Evolutionary conservation across 2,113 vertebrate genomes (phyloP).

Genomic region (Notiomystis cincta): DNA sequence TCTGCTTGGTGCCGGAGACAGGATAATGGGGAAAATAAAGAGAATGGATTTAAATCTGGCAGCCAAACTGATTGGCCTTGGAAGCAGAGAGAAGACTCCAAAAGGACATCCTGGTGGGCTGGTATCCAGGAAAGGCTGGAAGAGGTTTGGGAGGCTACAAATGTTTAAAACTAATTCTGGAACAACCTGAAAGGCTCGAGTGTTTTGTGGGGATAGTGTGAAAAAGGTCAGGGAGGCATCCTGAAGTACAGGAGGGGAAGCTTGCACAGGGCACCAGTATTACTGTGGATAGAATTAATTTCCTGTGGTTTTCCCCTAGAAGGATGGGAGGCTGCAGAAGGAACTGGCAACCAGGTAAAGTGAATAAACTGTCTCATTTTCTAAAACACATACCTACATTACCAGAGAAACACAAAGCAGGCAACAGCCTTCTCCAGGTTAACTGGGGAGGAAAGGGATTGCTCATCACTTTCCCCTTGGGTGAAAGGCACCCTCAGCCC

Average conservation of each 20-base stretch:
- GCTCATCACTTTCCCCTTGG: neutral
- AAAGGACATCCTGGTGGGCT: neutral
- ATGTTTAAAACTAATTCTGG: neutral
- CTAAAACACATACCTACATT: neutral
- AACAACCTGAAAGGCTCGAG: neutral
- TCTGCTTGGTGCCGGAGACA: rapidly evolving
- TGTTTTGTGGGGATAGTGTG: neutral
- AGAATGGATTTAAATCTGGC: neutral
- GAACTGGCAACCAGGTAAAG: neutral
- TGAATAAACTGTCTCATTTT: neutral
- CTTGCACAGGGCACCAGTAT: neutral
- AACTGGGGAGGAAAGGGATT: neutral
- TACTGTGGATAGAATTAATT: neutral
- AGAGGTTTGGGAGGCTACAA: neutral
- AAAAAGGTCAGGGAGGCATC: neutral
- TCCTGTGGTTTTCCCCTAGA: neutral
- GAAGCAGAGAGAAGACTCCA: neutral
- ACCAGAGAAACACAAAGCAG: neutral
- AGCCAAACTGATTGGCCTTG: neutral
- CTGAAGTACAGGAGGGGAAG: neutral
- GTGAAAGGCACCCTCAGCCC: neutral
- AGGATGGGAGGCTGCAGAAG: neutral
- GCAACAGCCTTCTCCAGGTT: neutral
- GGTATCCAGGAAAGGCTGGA: neutral
- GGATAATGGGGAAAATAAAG: neutral